A percentile compares a stretch with the other conserved stretches of the same genome.
phyloP scores from a whole-genome alignment of 1,140 invertebrate species.

The Palaemon carinicauda region DNA sequence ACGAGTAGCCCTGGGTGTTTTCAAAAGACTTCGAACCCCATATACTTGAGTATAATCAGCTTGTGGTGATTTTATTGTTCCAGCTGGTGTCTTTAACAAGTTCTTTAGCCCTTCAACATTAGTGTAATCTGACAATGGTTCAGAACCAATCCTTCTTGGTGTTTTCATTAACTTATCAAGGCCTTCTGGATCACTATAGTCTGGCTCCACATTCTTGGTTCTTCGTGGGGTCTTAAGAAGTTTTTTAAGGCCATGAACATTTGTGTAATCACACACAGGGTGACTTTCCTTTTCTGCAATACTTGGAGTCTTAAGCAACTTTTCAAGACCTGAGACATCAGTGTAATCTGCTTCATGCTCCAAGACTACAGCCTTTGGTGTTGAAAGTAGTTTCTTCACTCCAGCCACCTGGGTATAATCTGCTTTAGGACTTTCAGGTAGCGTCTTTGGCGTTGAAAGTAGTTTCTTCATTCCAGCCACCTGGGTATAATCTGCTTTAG shows the following conservation, averaged over 20 bases:
- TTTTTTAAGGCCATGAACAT: neutral
- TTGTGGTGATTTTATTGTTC: slow-evolving; percentile 8
- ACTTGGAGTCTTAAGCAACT: no score
- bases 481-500: neutral
- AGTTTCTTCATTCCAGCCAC: neutral
- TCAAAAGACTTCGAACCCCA: neutral
- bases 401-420: neutral
- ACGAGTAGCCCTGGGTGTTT: neutral
- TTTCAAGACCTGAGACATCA: no score
- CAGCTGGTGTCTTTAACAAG: neutral
- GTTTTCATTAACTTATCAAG: neutral
- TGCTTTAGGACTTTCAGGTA: neutral
- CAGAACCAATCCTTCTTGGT: neutral
- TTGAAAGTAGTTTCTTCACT: neutral
- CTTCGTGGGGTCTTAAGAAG: no score
- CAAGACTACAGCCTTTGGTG: neutral
- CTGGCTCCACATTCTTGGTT: neutral
- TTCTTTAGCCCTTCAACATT: neutral
- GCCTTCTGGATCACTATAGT: neutral
- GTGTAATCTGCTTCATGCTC: neutral
- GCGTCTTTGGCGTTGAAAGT: neutral
- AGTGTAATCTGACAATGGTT: neutral
- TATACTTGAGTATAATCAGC: slow-evolving; percentile 30
- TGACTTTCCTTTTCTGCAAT: no score
- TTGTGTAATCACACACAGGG: neutral